A percentile compares a stretch with the other conserved stretches of the same genome.
Conservation (phyloP, 2,797 vertebrate genomes). For the Chelmon rostratus region DNA sequence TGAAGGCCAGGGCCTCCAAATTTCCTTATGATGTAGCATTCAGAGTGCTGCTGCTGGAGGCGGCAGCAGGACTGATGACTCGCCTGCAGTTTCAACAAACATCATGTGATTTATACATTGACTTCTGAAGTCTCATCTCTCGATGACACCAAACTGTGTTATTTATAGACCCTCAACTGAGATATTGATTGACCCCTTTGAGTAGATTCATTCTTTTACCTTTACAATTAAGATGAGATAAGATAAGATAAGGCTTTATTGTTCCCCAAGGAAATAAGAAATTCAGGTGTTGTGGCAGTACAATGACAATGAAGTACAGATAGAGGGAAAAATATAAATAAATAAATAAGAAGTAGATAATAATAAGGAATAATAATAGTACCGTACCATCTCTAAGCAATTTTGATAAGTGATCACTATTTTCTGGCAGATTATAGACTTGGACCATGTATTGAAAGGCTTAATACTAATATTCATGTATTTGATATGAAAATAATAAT, state of each 20-base stretch:
- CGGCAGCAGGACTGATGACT: slow-evolving; percentile 21
- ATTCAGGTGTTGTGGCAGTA: not conserved
- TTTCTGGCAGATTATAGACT: not conserved
- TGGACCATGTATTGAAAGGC: no score
- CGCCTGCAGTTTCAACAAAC: not conserved
- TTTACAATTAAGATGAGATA: slow-evolving; percentile 2
- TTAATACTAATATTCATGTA: not conserved
- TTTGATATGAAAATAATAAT: not conserved
- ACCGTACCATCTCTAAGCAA: not conserved
- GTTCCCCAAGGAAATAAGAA: not conserved
- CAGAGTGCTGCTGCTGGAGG: slow-evolving; percentile 10
- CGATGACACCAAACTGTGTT: not conserved
- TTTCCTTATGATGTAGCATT: slow-evolving; percentile 3
- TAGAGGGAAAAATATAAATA: not conserved
- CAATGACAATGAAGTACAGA: not conserved
- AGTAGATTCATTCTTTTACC: slow-evolving; percentile 8
- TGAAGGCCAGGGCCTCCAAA: not conserved
- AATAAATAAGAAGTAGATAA: not conserved
- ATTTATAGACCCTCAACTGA: not conserved
- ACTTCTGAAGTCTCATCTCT: slow-evolving; percentile 7
- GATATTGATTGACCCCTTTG: not conserved
- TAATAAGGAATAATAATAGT: no score
- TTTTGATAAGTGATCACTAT: not conserved
- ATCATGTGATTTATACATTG: not conserved
- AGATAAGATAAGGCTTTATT: not conserved